Base-by-base conservation (phyloP, 2,113 vertebrate genomes). In the Catharus fuscescens region DNA sequence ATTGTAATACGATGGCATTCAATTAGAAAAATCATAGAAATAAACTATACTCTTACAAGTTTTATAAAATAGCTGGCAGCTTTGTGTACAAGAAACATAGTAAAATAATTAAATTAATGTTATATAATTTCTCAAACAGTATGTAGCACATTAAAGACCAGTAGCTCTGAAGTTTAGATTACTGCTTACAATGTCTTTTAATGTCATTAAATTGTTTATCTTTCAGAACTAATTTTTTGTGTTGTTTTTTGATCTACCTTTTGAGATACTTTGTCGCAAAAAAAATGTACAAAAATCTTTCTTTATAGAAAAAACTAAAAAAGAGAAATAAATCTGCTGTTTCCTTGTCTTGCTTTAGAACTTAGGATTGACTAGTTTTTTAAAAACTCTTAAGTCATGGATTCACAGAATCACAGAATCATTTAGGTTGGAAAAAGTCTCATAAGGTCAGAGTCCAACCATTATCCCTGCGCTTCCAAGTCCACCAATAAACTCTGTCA, bases 261-360 rank as follows among this genome's bases (percentile, higher is more conserved):
- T 69, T 74, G 42, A 45, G 15, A 36, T 62, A 3, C 5, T 54
- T 66, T 74, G 19, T 25, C 12, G 54, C 24, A 66, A 4, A 32
- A n/a, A 57, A 74, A 60, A 2, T 0, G 1, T 7, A 38, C 7
- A 34, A 60, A 45, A 13, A 5, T 12, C 0, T 8, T 78, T 69
- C 6, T 47, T 48, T 36, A 36, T 36, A 36, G 8, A 36, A 36
- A 36, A 36, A 40, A 38, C 3, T 28, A n/a, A 36, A 34, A 53
- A 31, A 14, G 1, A 54, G 4, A 76, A 65, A 44, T 6, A 60
- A 5, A 2, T 14, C 16, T 14, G 3, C 4, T 29, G 5, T 56
- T 91, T 66, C 6, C 7, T 73, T 28, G 4, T 17, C 61, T 78
- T 59, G 7, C 17, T 72, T 60, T 80, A 31, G n/a, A 86, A 38